Percentiles rank a stretch among this genome's conserved stretches.
phyloP scores from a whole-genome alignment of 2,888 invertebrate genomes.

The Andrena dorsata region DNA sequence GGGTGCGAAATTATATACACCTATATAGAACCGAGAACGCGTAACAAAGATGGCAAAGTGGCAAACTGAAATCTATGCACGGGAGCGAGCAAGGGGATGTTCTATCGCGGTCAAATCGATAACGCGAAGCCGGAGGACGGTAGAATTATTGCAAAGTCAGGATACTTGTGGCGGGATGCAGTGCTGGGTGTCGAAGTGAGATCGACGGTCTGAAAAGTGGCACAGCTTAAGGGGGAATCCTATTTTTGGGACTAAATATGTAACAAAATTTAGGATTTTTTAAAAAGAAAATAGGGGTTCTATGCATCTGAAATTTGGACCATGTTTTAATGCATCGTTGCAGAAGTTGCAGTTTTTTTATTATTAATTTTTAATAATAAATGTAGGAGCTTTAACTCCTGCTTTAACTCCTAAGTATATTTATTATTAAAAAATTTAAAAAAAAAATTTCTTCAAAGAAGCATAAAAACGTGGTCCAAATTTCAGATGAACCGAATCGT shows the following conservation, averaged over 20 bases:
- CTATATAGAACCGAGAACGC: not conserved
- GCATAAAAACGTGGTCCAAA: too few species aligned
- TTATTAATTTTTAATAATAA: too few species aligned
- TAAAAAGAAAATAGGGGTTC: too few species aligned
- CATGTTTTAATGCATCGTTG: too few species aligned
- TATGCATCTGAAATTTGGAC: too few species aligned
- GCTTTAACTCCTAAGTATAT: too few species aligned
- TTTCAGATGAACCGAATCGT: too few species aligned
- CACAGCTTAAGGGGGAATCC: slow-evolving; percentile 40
- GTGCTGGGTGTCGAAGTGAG: slow-evolving; percentile 59
- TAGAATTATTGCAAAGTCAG: slow-evolving; percentile 70
- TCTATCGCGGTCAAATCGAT: slow-evolving; percentile 65
- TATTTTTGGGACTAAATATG: not conserved
- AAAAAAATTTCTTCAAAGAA: too few species aligned
- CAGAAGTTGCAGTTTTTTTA: too few species aligned
- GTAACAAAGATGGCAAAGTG: slow-evolving; percentile 1
- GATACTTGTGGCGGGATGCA: slow-evolving; percentile 63
- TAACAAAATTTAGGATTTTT: too few species aligned
- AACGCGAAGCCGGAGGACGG: slow-evolving; percentile 37
- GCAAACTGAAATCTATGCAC: slow-evolving; percentile 52
- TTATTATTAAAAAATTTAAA: too few species aligned
- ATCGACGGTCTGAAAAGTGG: slow-evolving; percentile 55
- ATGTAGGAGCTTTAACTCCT: too few species aligned
- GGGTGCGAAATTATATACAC: not conserved
- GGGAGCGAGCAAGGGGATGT: slow-evolving; percentile 20